These are phyloP conservation scores for Pseudochromis fuscus DNA, from an alignment of 2,797 vertebrate genomes.

Conservation along the genomic window DNA sequence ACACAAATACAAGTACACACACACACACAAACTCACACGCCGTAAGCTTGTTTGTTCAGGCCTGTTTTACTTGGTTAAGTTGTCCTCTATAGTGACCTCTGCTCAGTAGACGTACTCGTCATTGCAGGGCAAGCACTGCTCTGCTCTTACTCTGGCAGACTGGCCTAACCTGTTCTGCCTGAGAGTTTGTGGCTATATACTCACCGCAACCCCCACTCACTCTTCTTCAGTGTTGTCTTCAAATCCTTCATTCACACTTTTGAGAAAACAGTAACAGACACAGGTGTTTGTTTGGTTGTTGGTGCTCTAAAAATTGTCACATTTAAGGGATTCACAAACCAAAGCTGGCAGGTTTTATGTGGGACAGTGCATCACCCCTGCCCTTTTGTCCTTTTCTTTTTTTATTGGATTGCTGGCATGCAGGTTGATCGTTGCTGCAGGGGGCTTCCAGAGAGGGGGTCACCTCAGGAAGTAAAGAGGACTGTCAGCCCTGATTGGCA, in stretches of 20 bases:
- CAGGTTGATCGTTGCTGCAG: conserved; percentile 64
- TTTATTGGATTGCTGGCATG: conserved; percentile 52
- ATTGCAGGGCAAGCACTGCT: conserved; percentile 48
- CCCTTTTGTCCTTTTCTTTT: conserved; percentile 53
- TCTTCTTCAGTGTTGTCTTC: conserved; percentile 35
- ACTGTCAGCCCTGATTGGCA: conserved; percentile 88
- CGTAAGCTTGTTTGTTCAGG: conserved; percentile 67
- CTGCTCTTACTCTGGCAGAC: conserved; percentile 62
- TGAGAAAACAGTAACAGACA: not conserved
- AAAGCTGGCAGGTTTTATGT: conserved; percentile 24
- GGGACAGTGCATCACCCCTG: conserved; percentile 26
- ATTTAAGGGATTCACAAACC: conserved; percentile 18
- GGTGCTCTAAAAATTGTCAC: conserved; percentile 1
- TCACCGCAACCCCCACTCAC: conserved; percentile 46
- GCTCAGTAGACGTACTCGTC: conserved; percentile 53
- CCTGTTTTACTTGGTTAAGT: conserved; percentile 64
- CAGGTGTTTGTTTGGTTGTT: conserved; percentile 5
- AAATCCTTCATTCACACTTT: conserved; percentile 30
- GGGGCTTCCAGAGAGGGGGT: conserved; percentile 64
- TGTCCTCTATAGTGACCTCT: conserved; percentile 79
- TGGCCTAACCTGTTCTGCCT: conserved; percentile 78
- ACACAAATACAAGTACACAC: conserved; percentile 39
- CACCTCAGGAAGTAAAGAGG: conserved; percentile 77
- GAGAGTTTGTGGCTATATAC: conserved; percentile 33
- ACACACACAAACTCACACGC: conserved; percentile 31